Percentiles rank a stretch among this genome's conserved stretches.
phyloP scores from a whole-genome alignment of 2,888 invertebrate species.

The Mimachlamys varia region DNA sequence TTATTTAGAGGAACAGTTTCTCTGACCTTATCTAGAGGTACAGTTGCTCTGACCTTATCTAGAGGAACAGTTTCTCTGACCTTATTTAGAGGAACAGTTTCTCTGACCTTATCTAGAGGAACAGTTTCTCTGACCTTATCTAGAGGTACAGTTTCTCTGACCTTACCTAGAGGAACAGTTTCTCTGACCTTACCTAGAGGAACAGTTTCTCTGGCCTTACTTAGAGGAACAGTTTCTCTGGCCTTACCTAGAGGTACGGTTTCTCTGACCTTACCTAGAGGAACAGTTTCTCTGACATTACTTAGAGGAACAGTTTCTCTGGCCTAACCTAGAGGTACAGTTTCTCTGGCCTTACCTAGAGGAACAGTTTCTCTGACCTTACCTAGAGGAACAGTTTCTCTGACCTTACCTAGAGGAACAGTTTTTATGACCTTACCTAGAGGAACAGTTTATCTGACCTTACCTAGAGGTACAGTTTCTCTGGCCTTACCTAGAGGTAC shows the following conservation, averaged over 20 bases:
- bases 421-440: not conserved
- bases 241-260: not conserved
- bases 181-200: not conserved
- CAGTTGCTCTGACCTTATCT: not conserved
- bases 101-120: not conserved
- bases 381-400: not conserved
- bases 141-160: not conserved
- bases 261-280: not conserved
- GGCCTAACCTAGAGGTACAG: not conserved
- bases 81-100: not conserved
- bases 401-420: not conserved
- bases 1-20: not conserved
- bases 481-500: not conserved
- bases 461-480: not conserved
- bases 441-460: not conserved
- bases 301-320: not conserved
- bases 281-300: not conserved
- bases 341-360: no score
- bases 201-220: not conserved
- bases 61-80: not conserved
- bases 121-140: constrained; percentile 4
- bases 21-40: not conserved
- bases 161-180: no score
- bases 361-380: not conserved
- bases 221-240: not conserved